Conservation (phyloP, 1,140 invertebrate species). For the Drosophila azteca region DNA sequence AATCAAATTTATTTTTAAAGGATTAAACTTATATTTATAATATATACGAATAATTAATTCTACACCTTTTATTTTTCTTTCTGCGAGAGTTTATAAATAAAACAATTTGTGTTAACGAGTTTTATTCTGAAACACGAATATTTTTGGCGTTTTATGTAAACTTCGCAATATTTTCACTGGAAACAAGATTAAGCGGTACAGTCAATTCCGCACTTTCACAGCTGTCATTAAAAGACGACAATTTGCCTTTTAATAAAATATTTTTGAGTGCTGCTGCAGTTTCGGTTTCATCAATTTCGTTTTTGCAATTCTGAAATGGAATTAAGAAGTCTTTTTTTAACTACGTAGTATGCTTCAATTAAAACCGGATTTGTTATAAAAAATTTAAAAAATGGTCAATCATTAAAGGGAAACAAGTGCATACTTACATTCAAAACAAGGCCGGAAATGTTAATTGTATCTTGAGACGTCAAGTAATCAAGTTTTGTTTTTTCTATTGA, state of each 20-base stretch:
- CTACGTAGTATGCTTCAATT: too few relatives aligned
- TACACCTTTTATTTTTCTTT: constrained; percentile 42
- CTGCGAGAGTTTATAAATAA: constrained; percentile 63
- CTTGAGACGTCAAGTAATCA: constrained; percentile 38
- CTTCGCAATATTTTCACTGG: constrained; percentile 81
- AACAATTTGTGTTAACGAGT: constrained; percentile 52
- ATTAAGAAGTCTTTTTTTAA: not conserved
- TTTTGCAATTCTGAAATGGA: constrained; percentile 67
- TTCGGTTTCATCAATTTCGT: constrained; percentile 53
- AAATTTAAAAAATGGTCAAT: not conserved
- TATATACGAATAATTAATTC: constrained; percentile 40
- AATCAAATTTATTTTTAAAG: constrained; percentile 65
- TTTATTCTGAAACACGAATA: constrained; percentile 48
- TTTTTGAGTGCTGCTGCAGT: constrained; percentile 64
- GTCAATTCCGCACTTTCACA: constrained; percentile 66
- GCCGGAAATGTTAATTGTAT: constrained; percentile 32
- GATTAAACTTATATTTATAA: constrained; percentile 53
- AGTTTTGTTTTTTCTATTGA: constrained; percentile 35
- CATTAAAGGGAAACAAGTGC: not conserved
- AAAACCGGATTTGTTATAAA: not conserved
- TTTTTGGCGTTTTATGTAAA: constrained; percentile 82
- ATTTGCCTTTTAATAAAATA: constrained; percentile 63
- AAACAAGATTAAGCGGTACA: constrained; percentile 78
- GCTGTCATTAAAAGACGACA: constrained; percentile 63
- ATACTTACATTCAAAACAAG: constrained; percentile 40